Conservation (phyloP, 2,797 vertebrate species). For the Cossypha heuglini region DNA sequence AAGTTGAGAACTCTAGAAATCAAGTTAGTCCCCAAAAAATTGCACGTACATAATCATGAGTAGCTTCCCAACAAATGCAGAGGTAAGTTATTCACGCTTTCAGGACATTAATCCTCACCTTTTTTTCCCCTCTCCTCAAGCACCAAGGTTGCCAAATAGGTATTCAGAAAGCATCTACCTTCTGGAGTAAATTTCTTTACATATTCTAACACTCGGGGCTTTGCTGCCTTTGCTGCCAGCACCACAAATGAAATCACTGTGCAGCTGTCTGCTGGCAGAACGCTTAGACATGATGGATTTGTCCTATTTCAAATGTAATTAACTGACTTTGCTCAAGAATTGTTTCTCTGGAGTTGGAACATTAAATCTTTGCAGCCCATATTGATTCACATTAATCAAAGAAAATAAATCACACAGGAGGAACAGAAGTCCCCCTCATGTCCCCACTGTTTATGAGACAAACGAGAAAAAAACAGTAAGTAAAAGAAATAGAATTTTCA, state of each 20-base stretch:
- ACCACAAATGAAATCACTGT: slow-evolving; percentile 38
- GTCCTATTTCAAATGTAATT: slow-evolving; percentile 56
- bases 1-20: background rate
- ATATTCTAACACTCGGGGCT: background rate
- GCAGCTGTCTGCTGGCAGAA: slow-evolving; percentile 28
- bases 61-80: background rate
- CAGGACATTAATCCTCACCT: background rate
- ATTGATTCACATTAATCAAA: slow-evolving; percentile 34
- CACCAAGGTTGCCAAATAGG: background rate
- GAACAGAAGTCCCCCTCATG: background rate
- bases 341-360: background rate
- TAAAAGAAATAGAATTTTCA: background rate
- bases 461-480: background rate
- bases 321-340: slow-evolving; percentile 32
- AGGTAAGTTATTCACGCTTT: background rate
- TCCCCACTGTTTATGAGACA: background rate
- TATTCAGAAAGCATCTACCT: background rate
- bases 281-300: slow-evolving; percentile 55
- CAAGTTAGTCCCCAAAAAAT: background rate
- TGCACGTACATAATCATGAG: background rate
- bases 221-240: slow-evolving; percentile 26
- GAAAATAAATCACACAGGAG: slow-evolving; percentile 30
- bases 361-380: background rate
- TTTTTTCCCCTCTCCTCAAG: background rate
- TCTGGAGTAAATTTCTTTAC: too few species aligned